Conservation (phyloP, 2,113 vertebrate species). For the Aleadryas rufinucha region DNA sequence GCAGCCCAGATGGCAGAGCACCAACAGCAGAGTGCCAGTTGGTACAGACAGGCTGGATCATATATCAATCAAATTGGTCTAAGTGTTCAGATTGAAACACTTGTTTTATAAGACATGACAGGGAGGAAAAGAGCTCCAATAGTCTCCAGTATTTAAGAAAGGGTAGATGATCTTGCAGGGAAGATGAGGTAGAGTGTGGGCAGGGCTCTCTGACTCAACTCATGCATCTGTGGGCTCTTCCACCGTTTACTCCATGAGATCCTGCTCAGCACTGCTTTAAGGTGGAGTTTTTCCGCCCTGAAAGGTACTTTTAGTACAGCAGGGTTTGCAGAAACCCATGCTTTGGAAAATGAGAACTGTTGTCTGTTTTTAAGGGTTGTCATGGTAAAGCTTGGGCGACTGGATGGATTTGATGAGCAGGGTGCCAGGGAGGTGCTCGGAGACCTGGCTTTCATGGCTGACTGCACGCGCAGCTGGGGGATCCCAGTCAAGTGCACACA, state of each 20-base stretch:
- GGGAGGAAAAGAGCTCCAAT: background rate
- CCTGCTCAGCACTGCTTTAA: background rate
- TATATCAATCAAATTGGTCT: background rate
- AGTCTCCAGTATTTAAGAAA: background rate
- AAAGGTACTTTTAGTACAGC: background rate
- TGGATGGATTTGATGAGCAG: background rate
- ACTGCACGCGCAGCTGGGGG: background rate
- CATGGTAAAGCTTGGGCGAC: background rate
- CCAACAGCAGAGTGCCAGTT: background rate
- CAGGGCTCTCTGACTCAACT: background rate
- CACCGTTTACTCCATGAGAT: background rate
- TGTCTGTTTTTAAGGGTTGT: background rate
- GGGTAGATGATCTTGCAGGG: background rate
- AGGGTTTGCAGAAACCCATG: background rate
- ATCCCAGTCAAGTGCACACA: background rate
- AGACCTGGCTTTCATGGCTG: background rate
- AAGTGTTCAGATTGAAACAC: background rate
- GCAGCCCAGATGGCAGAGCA: background rate
- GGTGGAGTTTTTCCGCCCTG: background rate
- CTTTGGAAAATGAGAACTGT: background rate
- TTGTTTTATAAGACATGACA: background rate
- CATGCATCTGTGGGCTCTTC: background rate
- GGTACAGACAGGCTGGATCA: background rate
- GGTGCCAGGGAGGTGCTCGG: background rate
- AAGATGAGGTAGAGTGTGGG: background rate